A percentile compares a stretch with the other conserved stretches of the same genome.
Evolutionary conservation across 1,140 invertebrate genomes (phyloP).

Genomic region (Trachelipus rathkii): DNA sequence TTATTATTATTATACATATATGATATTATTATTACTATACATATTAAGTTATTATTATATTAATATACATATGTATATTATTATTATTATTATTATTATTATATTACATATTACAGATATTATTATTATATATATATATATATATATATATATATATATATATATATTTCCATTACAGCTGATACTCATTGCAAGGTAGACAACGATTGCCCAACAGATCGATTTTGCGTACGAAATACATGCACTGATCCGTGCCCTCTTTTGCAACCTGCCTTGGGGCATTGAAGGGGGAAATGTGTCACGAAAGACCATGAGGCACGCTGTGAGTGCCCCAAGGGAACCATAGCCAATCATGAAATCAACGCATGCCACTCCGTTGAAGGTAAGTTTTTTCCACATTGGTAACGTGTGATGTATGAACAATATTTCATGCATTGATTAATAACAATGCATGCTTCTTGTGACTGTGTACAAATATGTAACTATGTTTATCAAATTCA

Average conservation of each 20-base stretch:
- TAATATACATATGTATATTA: neutral
- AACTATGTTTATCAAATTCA: too few relatives aligned
- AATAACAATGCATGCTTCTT: too few relatives aligned
- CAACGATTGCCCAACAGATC: conserved; percentile 43
- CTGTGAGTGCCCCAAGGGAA: conserved; percentile 46
- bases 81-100: too few relatives aligned
- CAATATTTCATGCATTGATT: too few relatives aligned
- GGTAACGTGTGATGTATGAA: too few relatives aligned
- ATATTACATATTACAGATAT: neutral
- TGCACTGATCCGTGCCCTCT: conserved; percentile 48
- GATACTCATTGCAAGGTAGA: conserved; percentile 32
- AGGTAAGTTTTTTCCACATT: neutral
- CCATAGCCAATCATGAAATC: conserved; percentile 34
- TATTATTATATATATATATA: neutral
- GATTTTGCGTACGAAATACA: conserved; percentile 46
- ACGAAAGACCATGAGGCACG: conserved; percentile 46
- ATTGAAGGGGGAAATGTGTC: conserved; percentile 46
- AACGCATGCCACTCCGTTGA: conserved; percentile 42
- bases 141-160: conserved; percentile 1
- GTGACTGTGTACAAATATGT: too few relatives aligned
- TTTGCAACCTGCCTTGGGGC: conserved; percentile 42
- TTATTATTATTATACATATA: too few relatives aligned
- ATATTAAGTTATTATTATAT: too few relatives aligned
- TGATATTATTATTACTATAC: too few relatives aligned
- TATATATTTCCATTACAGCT: conserved; percentile 20